A percentile compares a stretch with the other conserved stretches of the same genome.
Evolutionary conservation across 2,888 invertebrate genomes (phyloP).

Genomic region (Agrotis clavis): DNA sequence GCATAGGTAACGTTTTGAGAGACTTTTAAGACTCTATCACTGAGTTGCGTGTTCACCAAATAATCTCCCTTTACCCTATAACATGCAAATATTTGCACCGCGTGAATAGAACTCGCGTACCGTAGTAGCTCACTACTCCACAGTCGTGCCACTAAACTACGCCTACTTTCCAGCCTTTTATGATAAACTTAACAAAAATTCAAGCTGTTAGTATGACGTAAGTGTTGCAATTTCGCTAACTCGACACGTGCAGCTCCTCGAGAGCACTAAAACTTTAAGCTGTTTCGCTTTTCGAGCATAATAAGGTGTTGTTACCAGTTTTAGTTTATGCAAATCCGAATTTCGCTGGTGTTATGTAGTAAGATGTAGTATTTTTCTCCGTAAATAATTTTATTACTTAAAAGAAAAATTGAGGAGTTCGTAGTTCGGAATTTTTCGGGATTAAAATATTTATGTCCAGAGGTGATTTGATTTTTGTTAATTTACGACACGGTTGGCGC

Average conservation of each 20-base stretch:
- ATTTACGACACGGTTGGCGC: no score
- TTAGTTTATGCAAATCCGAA: constrained; percentile 52
- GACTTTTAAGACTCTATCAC: no score
- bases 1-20: no score
- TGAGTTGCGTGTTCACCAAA: no score
- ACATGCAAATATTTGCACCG: not conserved
- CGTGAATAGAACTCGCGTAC: not conserved
- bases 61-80: no score
- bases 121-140: not conserved
- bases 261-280: constrained; percentile 51
- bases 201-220: constrained; percentile 14
- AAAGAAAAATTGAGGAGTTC: not conserved
- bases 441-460: fast-evolving
- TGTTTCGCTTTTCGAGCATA: constrained; percentile 42
- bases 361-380: constrained; percentile 13
- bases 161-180: constrained; percentile 11
- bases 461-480: not conserved
- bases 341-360: constrained; percentile 18
- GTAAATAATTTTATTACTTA: constrained; percentile 12
- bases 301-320: constrained; percentile 45
- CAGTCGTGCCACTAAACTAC: not conserved
- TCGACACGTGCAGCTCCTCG: constrained; percentile 41
- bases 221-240: constrained; percentile 45
- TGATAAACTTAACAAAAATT: constrained; percentile 20
- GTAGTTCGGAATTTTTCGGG: not conserved